phyloP scores from a whole-genome alignment of 2,113 vertebrate genomes.

The Lampris megalopsis region DNA sequence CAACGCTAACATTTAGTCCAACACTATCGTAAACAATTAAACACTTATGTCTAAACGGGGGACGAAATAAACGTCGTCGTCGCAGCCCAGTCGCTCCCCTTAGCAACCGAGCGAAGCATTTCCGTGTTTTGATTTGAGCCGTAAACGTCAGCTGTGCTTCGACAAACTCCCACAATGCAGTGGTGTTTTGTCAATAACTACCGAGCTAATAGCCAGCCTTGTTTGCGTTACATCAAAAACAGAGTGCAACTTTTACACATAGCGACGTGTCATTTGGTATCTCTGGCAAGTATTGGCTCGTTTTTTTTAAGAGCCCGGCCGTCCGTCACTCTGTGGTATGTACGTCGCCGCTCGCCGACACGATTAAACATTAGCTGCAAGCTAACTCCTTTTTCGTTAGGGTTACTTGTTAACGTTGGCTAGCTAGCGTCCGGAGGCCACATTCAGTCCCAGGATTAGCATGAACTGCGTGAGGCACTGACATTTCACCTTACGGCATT shows the following conservation, averaged over 20 bases:
- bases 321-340: slow-evolving; percentile 12
- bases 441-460: not conserved
- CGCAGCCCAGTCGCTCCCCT: not conserved
- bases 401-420: not conserved
- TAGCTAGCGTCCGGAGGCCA: not conserved
- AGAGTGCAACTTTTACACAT: not conserved
- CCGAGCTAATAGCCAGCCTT: not conserved
- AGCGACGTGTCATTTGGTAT: not conserved
- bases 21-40: no score
- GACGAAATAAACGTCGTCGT: no score
- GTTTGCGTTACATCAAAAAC: not conserved
- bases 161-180: slow-evolving; percentile 65
- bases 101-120: slow-evolving; percentile 9
- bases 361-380: slow-evolving; percentile 31
- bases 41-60: no score
- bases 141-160: slow-evolving; percentile 35
- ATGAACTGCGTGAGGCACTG: no score
- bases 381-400: not conserved
- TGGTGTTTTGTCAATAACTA: not conserved
- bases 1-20: no score
- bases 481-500: no score
- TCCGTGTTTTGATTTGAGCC: slow-evolving; percentile 61
- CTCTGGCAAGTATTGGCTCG: not conserved
- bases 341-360: not conserved
- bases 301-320: not conserved